A percentile compares a stretch with the other conserved stretches of the same genome.
These are phyloP conservation scores for Cynodonichthys magdalenae DNA, from an alignment of 2,797 vertebrate genomes.

Conservation along the genomic window DNA sequence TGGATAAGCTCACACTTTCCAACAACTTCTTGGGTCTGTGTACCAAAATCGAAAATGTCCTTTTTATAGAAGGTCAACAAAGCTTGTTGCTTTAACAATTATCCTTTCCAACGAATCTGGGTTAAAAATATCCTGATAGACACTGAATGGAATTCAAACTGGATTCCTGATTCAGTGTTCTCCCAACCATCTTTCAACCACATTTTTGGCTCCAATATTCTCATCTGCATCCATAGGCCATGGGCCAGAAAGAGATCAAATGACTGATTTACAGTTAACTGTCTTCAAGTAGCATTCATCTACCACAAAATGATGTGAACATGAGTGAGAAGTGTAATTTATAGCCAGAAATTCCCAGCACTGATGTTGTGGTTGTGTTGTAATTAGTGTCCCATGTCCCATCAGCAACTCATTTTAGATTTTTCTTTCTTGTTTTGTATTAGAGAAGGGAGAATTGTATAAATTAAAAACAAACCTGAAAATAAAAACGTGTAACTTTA, in stretches of 20 bases:
- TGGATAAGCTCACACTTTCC: not conserved
- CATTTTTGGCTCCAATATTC: not conserved
- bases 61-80: not conserved
- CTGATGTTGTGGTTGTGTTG: slow-evolving; percentile 11
- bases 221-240: not conserved
- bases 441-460: slow-evolving; percentile 23
- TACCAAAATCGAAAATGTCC: not conserved
- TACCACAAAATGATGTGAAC: slow-evolving; percentile 16
- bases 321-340: slow-evolving; percentile 20
- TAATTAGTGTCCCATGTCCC: slow-evolving; percentile 4
- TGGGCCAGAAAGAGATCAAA: slow-evolving; percentile 15
- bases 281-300: slow-evolving; percentile 21
- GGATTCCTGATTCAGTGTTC: not conserved
- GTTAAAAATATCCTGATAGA: not conserved
- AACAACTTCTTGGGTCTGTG: not conserved
- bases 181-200: not conserved
- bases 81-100: not conserved
- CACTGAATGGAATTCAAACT: not conserved
- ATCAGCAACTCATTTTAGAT: slow-evolving; percentile 1
- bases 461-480: too few relatives aligned
- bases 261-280: slow-evolving; percentile 25
- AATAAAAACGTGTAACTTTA: too few relatives aligned
- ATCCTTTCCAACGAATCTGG: not conserved
- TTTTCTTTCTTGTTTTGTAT: not conserved
- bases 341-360: slow-evolving; percentile 15